phyloP scores from a whole-genome alignment of 2,113 vertebrate genomes.

The Callipepla squamata region DNA sequence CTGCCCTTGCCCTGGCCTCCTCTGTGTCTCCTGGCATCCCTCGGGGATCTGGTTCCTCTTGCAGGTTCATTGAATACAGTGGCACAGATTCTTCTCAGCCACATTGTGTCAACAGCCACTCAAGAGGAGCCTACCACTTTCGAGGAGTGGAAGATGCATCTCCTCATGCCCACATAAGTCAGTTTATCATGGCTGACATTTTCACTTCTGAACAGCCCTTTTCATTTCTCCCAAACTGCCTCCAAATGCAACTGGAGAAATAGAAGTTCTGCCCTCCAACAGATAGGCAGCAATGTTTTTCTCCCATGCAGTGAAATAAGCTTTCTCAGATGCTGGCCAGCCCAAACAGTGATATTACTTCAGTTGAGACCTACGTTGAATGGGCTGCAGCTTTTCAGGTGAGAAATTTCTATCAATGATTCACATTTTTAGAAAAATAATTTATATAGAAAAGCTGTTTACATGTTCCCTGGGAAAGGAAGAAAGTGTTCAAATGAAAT shows the following conservation, averaged over 20 bases:
- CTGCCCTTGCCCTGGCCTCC: neutral
- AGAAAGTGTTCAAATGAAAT: neutral
- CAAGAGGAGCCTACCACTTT: neutral
- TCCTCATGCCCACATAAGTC: neutral
- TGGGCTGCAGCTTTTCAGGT: neutral
- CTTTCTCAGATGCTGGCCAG: neutral
- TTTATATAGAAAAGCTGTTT: fast-evolving
- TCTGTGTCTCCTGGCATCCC: neutral
- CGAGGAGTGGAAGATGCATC: neutral
- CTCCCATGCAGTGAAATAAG: neutral
- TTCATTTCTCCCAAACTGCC: neutral
- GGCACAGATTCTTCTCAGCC: fast-evolving
- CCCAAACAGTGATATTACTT: neutral
- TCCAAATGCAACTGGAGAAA: neutral
- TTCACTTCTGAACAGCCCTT: neutral
- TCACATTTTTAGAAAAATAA: neutral
- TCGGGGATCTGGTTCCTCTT: neutral
- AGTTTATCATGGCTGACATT: neutral
- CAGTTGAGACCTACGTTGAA: neutral
- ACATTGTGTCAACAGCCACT: neutral
- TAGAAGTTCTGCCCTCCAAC: neutral
- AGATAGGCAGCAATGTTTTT: neutral
- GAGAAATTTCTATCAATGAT: neutral
- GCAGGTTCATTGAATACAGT: neutral
- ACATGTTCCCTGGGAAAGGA: neutral